A percentile compares a stretch with the other conserved stretches of the same genome.
These are phyloP conservation scores for Frankliniella fusca DNA, from an alignment of 2,888 invertebrate species.

Conservation along the genomic window DNA sequence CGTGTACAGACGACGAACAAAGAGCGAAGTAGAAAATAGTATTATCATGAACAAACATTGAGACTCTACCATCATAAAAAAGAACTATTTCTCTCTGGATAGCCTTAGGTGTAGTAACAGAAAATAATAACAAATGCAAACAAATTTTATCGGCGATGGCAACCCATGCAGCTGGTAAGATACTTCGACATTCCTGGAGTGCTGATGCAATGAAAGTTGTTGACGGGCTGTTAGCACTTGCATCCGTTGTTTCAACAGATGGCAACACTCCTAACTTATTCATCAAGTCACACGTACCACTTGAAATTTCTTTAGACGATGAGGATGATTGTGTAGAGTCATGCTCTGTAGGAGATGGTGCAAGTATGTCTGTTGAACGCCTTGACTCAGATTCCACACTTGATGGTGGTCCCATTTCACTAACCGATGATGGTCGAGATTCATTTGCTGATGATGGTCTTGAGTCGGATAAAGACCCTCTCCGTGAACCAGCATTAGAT, in stretches of 20 bases:
- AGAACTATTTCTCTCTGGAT: background rate
- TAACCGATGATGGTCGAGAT: no score
- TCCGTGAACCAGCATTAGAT: no score
- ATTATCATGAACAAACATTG: background rate
- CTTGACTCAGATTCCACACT: no score
- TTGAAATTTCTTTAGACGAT: background rate
- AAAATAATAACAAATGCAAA: background rate
- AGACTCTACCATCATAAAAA: background rate
- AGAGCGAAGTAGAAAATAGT: no score
- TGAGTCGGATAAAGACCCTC: no score
- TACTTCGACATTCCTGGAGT: background rate
- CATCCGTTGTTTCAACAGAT: background rate
- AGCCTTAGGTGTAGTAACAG: background rate
- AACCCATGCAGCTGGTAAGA: background rate
- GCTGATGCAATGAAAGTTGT: background rate
- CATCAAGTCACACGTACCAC: background rate
- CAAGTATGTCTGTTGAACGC: no score
- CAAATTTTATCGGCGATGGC: background rate
- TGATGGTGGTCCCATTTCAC: no score
- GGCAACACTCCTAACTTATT: background rate
- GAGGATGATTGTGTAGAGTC: no score
- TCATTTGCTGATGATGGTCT: no score
- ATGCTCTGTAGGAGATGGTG: no score
- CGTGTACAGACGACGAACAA: no score
- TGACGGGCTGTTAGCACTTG: background rate